phyloP scores from a whole-genome alignment of 1,140 invertebrate genomes.

The Drosophila bipectinata region DNA sequence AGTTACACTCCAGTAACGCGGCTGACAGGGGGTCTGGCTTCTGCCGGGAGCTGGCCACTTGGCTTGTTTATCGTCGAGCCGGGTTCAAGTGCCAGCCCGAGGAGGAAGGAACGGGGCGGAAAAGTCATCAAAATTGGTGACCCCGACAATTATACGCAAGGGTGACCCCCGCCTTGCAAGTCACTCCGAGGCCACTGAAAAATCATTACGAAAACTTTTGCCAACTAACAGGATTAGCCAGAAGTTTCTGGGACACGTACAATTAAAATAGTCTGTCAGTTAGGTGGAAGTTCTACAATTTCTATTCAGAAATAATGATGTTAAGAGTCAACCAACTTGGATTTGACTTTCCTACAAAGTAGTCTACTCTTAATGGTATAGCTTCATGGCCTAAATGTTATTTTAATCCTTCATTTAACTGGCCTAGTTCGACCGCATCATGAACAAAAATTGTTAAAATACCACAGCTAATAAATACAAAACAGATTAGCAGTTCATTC shows the following conservation, averaged over 20 bases:
- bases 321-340: neutral
- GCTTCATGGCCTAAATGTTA: no score
- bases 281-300: neutral
- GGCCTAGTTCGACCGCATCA: neutral
- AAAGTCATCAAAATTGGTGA: conserved; percentile 45
- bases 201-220: conserved; percentile 34
- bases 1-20: conserved; percentile 60
- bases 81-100: conserved; percentile 3
- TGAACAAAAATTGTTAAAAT: neutral
- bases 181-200: conserved; percentile 30
- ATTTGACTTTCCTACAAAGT: neutral
- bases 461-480: conserved; percentile 1
- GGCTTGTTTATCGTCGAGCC: conserved; percentile 37
- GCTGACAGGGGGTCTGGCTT: conserved; percentile 1
- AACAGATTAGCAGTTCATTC: neutral
- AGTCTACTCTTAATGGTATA: no score
- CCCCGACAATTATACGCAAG: conserved; percentile 43
- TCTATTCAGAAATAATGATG: conserved; percentile 21
- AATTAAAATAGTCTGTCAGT: neutral
- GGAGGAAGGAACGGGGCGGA: conserved; percentile 5
- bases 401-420: neutral
- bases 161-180: conserved; percentile 25
- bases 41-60: conserved; percentile 32
- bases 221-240: conserved; percentile 50
- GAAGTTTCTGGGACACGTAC: conserved; percentile 1